Conservation (phyloP, 1,140 invertebrate genomes). For the Eumaeus atala region DNA sequence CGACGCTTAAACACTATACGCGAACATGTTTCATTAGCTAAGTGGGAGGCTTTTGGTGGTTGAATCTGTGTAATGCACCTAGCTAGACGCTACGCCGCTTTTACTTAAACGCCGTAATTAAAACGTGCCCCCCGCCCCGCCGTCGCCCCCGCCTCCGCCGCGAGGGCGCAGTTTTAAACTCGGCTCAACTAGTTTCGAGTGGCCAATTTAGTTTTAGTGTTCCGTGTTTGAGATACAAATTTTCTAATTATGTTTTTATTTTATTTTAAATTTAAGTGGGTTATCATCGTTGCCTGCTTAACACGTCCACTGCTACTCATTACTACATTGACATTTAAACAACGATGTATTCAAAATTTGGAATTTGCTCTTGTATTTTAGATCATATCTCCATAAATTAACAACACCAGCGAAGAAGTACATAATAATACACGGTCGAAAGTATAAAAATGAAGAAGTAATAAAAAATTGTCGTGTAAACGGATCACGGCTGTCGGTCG, state of each 20-base stretch:
- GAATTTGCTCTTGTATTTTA: too few species aligned
- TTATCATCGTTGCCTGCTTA: too few species aligned
- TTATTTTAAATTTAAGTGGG: background rate
- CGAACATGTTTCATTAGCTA: slow-evolving; percentile 76
- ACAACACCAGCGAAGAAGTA: too few species aligned
- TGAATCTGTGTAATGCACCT: slow-evolving; percentile 70
- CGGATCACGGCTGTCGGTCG: slow-evolving; percentile 1
- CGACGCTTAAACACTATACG: slow-evolving; percentile 67
- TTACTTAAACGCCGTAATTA: slow-evolving; percentile 73
- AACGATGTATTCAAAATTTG: too few species aligned
- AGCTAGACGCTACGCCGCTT: slow-evolving; percentile 65
- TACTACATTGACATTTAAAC: too few species aligned
- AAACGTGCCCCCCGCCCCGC: slow-evolving; percentile 59
- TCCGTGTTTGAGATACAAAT: slow-evolving; percentile 50
- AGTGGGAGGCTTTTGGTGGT: slow-evolving; percentile 74
- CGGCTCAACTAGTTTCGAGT: slow-evolving; percentile 63
- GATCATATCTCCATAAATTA: too few species aligned
- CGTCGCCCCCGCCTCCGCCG: slow-evolving; percentile 11
- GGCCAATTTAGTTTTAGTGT: slow-evolving; percentile 68
- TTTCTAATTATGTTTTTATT: slow-evolving; percentile 33
- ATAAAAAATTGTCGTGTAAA: slow-evolving; percentile 1
- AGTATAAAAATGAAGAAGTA: background rate
- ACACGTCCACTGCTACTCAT: too few species aligned
- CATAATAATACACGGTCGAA: too few species aligned
- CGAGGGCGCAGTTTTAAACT: slow-evolving; percentile 65